Base-by-base conservation (phyloP, 2,888 invertebrate species). In the Lydus trimaculatus region DNA sequence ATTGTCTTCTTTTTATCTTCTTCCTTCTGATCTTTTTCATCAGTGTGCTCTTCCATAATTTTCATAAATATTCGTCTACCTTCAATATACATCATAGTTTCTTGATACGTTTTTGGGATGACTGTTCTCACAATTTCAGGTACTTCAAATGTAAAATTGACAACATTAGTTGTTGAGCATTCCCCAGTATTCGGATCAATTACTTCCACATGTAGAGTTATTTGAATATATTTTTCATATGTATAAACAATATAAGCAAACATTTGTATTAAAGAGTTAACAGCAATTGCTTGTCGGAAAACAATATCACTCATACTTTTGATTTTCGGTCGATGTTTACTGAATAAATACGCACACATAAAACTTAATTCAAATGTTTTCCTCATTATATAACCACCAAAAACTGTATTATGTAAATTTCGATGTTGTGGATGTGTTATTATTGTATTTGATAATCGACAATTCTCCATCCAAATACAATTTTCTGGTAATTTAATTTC, bases 371-470 rank as follows among this genome's bases (percentile, higher is more conserved):
- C 93, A 64, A 89, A 85, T 0, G 92, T 92, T 73, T 89, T 88
- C 43, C 92, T 86, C 93, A 94, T 94, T 15, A 94, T 84, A 79
- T 90, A 93, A 0, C 94, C 94, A 64, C 94, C 94, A 82, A 94
- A 94, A 58, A 88, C 86, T 77, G 90, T 92, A 82, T 91, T 90
- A 78, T 92, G 92, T 52, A 91, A 85, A 83, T 93, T 93, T 61
- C 91, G 85, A 82, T 92, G 86, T 81, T 90, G 88, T 0, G 90
- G 90, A 78, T 89, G 89, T 7, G 88, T 87, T 58, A 71, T 69
- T 36, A 72, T 64, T 4, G 58, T 48, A 78, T 88, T 91, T 67
- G 88, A 88, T 48, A 91, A 80, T 31, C 82, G 85, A 15, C 88
- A 86, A 33, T 88, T 87, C 15, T 88, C 87, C 89, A 92, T 91